Base-by-base conservation (phyloP, 2,888 invertebrate genomes). In the Escarpia spicata region DNA sequence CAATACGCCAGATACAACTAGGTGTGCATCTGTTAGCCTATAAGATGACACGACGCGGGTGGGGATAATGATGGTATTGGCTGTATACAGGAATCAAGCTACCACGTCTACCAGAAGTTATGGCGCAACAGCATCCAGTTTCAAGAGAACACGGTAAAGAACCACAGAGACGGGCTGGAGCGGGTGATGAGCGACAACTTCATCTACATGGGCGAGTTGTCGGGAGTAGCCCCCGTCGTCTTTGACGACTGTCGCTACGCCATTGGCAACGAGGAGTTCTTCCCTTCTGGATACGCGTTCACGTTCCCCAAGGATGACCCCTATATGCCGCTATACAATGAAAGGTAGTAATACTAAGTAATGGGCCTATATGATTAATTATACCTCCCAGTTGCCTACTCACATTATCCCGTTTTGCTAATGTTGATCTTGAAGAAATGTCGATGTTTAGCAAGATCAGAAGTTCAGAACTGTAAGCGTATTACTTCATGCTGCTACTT, bases 231-330 rank as follows among this genome's bases (percentile, higher is more conserved):
- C 15, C 93, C 93, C 9, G 31, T 91, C 19, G 92, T 93, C 12
- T 93, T 58, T 58, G 92, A 91, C 19, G 93, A 93, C 92, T 93
- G 93, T 91, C 60, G 75, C 43, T 92, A 92, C 52, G 92, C 92
- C 19, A n/a, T 93, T 26, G 93, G 93, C 44, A 93, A 91, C 91
- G 93, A 93, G 90, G 37, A 90, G n/a, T 93, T 93, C 91, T 93
- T 93, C 90, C 93, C 93, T 12, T 92, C 93, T 6, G 93, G 93
- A 26, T 93, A 93, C 60, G 93, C 90, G 15, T 92, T 92, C 9
- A 75, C 93, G 6, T 93, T 93, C 91, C 92, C 93, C 15, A 93
- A 93, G 45, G 75, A 93, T 12, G 93, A 93, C 26, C 92, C 93
- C 6, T 92, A 92, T 43, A 19, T 93, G 3, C 92, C 92, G 10